These are phyloP conservation scores for Lepidocyrtoides sp. DNA, from an alignment of 2,888 invertebrate genomes.

Conservation along the genomic window DNA sequence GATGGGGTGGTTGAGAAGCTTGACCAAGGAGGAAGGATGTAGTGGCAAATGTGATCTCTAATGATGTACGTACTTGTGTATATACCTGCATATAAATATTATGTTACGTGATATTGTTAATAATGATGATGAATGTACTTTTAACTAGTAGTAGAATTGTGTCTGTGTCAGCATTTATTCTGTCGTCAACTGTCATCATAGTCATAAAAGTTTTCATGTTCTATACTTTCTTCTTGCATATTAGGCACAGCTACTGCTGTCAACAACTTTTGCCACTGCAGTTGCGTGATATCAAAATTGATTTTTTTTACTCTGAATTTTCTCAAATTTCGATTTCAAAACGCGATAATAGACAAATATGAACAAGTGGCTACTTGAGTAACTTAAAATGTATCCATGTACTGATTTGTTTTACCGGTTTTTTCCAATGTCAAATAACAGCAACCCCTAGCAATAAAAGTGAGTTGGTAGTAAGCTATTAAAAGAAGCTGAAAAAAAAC, in stretches of 20 bases:
- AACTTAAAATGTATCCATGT: too few species aligned
- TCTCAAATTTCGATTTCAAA: background rate
- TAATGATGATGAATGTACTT: conserved; percentile 18
- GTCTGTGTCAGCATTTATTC: conserved; percentile 50
- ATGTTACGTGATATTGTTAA: background rate
- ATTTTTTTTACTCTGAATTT: background rate
- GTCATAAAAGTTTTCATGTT: conserved; percentile 13
- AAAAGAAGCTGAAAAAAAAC: background rate
- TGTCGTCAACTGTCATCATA: conserved; percentile 52
- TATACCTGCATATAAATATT: background rate
- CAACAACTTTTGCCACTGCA: conserved; percentile 32
- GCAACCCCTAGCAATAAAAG: background rate
- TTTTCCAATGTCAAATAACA: background rate
- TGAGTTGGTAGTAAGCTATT: background rate
- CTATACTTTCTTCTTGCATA: background rate
- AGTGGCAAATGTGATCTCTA: background rate
- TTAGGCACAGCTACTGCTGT: background rate
- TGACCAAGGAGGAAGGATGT: background rate
- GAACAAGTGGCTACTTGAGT: background rate
- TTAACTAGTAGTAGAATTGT: conserved; percentile 38
- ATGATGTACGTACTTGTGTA: too few species aligned
- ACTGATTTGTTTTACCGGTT: conserved; percentile 5
- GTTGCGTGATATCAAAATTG: background rate
- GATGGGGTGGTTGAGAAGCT: background rate
- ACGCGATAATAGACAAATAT: background rate